These are phyloP conservation scores for Diplodus puntazzo DNA, from an alignment of 2,797 vertebrate genomes.

Conservation along the genomic window DNA sequence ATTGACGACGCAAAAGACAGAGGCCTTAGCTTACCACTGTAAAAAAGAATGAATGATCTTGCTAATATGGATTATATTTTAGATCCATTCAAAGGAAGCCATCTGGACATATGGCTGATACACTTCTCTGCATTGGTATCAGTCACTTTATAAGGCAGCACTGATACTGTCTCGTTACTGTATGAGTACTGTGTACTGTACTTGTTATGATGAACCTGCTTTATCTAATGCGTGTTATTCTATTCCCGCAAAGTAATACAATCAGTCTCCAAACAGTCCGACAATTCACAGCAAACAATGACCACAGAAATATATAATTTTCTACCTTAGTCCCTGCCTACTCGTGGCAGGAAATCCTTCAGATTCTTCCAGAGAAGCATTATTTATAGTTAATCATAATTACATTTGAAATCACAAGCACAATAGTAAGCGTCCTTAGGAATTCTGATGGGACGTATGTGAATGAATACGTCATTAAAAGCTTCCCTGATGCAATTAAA, in stretches of 20 bases:
- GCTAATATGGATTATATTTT: no score
- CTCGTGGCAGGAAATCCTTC: neutral
- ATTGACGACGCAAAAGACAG: no score
- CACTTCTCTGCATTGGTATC: slow-evolving; percentile 10
- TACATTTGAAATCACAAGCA: slow-evolving; percentile 34
- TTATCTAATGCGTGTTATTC: slow-evolving; percentile 41
- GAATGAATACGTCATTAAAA: slow-evolving; percentile 43
- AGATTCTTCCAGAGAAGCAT: slow-evolving; percentile 9
- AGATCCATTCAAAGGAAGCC: no score
- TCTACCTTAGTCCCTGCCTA: neutral
- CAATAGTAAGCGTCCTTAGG: slow-evolving; percentile 19
- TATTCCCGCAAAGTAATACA: slow-evolving; percentile 4
- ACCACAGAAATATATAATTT: slow-evolving; percentile 6
- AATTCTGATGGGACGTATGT: slow-evolving; percentile 36
- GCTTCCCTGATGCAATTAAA: slow-evolving; percentile 39
- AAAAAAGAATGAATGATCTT: no score
- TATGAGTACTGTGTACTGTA: no score
- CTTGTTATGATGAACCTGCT: slow-evolving; percentile 32
- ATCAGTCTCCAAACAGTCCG: neutral
- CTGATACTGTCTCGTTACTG: slow-evolving; percentile 5
- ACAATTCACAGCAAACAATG: slow-evolving; percentile 18
- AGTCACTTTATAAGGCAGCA: slow-evolving; percentile 28
- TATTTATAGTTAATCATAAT: slow-evolving; percentile 20
- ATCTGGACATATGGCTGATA: slow-evolving; percentile 19
- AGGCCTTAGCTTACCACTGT: no score